A percentile compares a stretch with the other conserved stretches of the same genome.
Conservation (phyloP, 2,797 vertebrate species). For the Fundulus diaphanus region DNA sequence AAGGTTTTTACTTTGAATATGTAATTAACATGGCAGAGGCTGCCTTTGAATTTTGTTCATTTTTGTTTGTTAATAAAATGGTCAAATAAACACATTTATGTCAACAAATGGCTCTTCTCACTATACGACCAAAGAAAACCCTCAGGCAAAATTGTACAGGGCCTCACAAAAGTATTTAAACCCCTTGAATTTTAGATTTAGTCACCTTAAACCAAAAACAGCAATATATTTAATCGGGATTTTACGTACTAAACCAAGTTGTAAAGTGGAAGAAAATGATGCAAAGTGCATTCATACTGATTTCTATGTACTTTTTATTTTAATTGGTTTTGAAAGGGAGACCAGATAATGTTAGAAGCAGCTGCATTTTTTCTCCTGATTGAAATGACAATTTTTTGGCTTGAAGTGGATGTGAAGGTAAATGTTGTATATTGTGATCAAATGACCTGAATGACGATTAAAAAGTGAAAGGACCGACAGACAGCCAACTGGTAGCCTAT, state of each 20-base stretch:
- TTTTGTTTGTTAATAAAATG: slow-evolving; percentile 55
- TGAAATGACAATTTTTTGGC: no score
- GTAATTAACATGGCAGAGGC: slow-evolving; percentile 75
- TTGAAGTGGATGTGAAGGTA: no score
- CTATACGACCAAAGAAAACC: neutral
- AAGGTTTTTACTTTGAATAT: slow-evolving; percentile 77
- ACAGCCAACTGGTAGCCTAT: no score
- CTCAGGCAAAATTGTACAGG: no score
- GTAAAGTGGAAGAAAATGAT: neutral
- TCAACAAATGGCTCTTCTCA: slow-evolving; percentile 10
- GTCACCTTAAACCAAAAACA: neutral
- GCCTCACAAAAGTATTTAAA: neutral
- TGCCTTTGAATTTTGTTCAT: slow-evolving; percentile 71
- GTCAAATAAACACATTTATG: slow-evolving; percentile 78
- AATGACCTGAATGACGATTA: no score
- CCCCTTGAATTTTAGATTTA: neutral
- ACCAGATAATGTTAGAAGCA: no score
- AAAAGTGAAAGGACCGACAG: no score
- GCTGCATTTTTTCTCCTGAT: no score
- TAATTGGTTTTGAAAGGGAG: no score
- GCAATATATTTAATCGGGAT: neutral
- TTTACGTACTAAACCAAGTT: neutral
- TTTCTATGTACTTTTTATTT: neutral
- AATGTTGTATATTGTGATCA: no score
- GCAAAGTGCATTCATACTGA: neutral